Evolutionary conservation across 2,113 vertebrate genomes (phyloP).

Genomic region (Helogale parvula): DNA sequence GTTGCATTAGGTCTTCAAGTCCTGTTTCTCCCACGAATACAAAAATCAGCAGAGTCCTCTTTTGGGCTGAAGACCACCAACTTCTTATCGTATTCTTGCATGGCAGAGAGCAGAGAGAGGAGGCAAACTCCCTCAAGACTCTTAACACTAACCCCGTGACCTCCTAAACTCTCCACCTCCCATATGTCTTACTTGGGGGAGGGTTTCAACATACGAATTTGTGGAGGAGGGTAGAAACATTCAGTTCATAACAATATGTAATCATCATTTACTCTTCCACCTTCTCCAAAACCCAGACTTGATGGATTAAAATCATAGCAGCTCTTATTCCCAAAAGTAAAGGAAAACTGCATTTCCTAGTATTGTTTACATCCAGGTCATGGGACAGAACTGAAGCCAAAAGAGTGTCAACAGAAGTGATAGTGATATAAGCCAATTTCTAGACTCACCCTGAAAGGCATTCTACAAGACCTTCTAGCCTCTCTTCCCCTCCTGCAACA

Average conservation of each 20-base stretch:
- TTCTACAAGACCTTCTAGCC: background rate
- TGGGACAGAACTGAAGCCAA: background rate
- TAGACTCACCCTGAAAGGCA: background rate
- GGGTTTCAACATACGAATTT: background rate
- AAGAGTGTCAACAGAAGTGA: background rate
- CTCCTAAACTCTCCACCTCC: background rate
- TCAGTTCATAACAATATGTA: background rate
- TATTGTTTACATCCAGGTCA: slow-evolving; percentile 9
- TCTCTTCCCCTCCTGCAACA: background rate
- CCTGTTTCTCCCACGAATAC: background rate
- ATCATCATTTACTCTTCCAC: background rate
- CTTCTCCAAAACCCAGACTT: background rate
- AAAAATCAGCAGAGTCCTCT: background rate
- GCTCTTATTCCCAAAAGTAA: background rate
- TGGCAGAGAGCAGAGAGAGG: background rate
- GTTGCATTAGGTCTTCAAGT: background rate
- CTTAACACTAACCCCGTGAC: background rate
- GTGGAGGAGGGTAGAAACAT: background rate
- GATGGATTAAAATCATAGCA: background rate
- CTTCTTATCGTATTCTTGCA: background rate
- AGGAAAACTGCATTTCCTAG: background rate
- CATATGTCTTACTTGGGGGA: background rate
- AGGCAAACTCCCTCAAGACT: background rate
- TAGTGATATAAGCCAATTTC: background rate
- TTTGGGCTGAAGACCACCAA: background rate